A percentile compares a stretch with the other conserved stretches of the same genome.
Conservation (phyloP, 2,113 vertebrate genomes). For the Cnemophilus loriae region DNA sequence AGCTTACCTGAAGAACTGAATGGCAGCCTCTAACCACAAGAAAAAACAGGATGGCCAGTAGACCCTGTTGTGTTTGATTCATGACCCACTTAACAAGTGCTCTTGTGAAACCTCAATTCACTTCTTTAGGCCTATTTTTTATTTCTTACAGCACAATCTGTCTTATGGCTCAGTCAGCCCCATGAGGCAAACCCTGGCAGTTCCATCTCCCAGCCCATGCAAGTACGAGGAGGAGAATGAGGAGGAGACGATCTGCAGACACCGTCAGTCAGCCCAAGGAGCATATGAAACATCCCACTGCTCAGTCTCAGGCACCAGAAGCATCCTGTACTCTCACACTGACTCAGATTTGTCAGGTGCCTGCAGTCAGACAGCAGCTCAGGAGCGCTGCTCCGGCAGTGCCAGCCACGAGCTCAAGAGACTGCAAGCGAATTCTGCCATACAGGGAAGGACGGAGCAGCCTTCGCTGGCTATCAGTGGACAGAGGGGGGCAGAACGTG, state of each 20-base stretch:
- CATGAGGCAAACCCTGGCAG: not conserved
- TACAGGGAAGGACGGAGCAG: not conserved
- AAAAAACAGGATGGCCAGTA: not conserved
- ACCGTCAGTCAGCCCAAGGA: not conserved
- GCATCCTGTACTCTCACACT: not conserved
- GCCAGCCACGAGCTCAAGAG: not conserved
- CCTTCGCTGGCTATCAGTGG: fast-evolving
- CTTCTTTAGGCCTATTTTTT: not conserved
- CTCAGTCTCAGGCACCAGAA: not conserved
- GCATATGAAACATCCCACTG: not conserved
- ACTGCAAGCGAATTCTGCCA: not conserved
- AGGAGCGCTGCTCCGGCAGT: not conserved
- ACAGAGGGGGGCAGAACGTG: not conserved
- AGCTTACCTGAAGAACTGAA: not conserved
- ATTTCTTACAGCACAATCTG: not conserved
- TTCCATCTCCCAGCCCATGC: not conserved
- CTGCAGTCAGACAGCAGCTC: not conserved
- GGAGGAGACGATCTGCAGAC: not conserved
- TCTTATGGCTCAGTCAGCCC: not conserved
- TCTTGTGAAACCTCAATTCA: not conserved
- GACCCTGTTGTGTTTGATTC: not conserved
- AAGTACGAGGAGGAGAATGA: not conserved
- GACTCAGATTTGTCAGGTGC: not conserved
- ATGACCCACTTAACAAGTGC: not conserved
- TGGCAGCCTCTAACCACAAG: not conserved